phyloP scores from a whole-genome alignment of 2,888 invertebrate species.

The Hydrotaea cyrtoneurina region DNA sequence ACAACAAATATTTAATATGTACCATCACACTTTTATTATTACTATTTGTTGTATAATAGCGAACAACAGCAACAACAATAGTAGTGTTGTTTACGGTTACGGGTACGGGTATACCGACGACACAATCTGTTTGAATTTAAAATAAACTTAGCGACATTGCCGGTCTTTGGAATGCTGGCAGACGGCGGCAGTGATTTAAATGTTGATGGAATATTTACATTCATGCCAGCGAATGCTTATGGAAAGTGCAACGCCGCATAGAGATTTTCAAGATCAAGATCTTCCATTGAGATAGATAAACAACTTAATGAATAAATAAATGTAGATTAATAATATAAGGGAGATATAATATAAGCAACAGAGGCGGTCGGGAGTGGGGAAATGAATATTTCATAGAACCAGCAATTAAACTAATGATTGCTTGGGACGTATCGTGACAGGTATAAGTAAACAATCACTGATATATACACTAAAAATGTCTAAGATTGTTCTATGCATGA shows the following conservation, averaged over 20 bases:
- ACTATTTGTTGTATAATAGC: background rate
- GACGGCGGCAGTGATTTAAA: background rate
- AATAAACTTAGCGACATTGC: background rate
- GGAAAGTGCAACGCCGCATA: background rate
- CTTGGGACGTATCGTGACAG: too few species aligned
- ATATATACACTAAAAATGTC: too few species aligned
- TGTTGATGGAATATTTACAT: background rate
- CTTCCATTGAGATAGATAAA: background rate
- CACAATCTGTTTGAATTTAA: background rate
- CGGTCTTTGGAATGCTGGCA: background rate
- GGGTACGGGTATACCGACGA: background rate
- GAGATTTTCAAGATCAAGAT: conserved; percentile 27
- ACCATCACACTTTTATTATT: background rate
- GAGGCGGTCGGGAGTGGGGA: too few species aligned
- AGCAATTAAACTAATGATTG: too few species aligned
- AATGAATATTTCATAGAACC: too few species aligned
- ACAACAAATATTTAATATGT: too few species aligned
- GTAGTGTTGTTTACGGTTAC: background rate
- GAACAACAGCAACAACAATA: background rate
- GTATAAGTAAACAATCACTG: too few species aligned
- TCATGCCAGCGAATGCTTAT: background rate
- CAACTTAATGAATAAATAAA: background rate
- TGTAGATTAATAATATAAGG: background rate
- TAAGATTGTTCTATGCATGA: too few species aligned
- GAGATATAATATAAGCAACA: background rate